Conservation (phyloP, 2,888 invertebrate species). For the Eupeodes latifasciatus region DNA sequence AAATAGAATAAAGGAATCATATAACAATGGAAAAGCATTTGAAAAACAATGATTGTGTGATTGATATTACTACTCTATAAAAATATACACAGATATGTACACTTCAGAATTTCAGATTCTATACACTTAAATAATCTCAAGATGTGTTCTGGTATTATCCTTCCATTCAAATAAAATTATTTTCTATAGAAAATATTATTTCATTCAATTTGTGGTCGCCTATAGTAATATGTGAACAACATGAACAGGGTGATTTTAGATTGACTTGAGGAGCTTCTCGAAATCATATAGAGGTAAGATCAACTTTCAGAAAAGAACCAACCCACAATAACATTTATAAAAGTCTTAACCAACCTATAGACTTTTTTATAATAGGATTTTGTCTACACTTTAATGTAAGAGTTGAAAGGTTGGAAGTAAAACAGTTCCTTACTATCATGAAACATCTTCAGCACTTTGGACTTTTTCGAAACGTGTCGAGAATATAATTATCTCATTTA, state of each 20-base stretch:
- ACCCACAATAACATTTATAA: too few relatives aligned
- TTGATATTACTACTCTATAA: slow-evolving; percentile 47
- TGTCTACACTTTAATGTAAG: too few relatives aligned
- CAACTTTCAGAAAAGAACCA: too few relatives aligned
- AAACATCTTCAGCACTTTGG: too few relatives aligned
- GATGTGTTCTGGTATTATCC: slow-evolving; percentile 39
- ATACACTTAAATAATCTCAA: slow-evolving; percentile 24
- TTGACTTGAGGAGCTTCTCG: not conserved
- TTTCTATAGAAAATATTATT: slow-evolving; percentile 46
- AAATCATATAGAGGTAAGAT: not conserved
- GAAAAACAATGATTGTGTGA: slow-evolving; percentile 45
- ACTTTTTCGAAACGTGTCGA: too few relatives aligned
- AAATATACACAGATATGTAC: not conserved
- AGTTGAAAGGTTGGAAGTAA: too few relatives aligned
- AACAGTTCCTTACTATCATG: too few relatives aligned
- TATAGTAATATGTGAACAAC: not conserved
- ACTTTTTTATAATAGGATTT: too few relatives aligned
- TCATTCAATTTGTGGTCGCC: slow-evolving; percentile 20
- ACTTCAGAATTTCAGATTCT: not conserved
- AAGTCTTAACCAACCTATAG: too few relatives aligned
- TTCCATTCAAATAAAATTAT: slow-evolving; percentile 44
- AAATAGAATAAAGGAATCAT: not conserved
- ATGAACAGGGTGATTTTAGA: not conserved
- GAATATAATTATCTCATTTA: too few relatives aligned
- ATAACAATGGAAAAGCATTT: slow-evolving; percentile 36